phyloP scores from a whole-genome alignment of 2,797 vertebrate genomes.

The Choloepus didactylus region DNA sequence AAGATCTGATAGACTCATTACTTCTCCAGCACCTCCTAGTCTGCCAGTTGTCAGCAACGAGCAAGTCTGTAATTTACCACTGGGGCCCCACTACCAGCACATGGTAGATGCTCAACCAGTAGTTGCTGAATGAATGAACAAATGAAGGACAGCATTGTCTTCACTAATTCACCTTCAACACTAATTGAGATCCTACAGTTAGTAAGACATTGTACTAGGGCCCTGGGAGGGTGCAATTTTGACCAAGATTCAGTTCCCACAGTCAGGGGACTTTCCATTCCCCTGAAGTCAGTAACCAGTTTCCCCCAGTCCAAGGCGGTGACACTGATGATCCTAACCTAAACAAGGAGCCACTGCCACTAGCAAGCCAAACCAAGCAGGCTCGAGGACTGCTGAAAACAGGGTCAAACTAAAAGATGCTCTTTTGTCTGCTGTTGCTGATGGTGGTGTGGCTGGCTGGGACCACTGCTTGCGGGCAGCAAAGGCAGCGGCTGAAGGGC shows the following conservation, averaged over 20 bases:
- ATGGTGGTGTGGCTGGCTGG: accelerated
- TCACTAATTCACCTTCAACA: not conserved
- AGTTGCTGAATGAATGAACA: not conserved
- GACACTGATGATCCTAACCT: accelerated
- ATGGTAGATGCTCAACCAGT: not conserved
- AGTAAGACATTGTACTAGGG: not conserved
- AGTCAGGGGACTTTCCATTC: not conserved
- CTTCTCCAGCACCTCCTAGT: not conserved
- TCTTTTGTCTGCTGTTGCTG: not conserved
- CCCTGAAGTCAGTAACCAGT: not conserved
- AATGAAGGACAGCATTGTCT: not conserved
- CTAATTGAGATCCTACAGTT: not conserved
- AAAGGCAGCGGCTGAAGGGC: not conserved
- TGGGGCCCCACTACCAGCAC: not conserved
- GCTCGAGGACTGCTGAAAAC: not conserved
- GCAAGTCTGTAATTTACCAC: not conserved
- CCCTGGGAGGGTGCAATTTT: not conserved
- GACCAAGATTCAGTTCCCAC: not conserved
- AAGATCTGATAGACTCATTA: not conserved
- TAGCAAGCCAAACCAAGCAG: accelerated
- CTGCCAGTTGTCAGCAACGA: accelerated
- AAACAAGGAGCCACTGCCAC: not conserved
- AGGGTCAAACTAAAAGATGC: not conserved
- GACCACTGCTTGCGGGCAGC: too few species aligned
- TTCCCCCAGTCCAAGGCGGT: not conserved